phyloP scores from a whole-genome alignment of 1,140 invertebrate species.

The Anastatus disparis region DNA sequence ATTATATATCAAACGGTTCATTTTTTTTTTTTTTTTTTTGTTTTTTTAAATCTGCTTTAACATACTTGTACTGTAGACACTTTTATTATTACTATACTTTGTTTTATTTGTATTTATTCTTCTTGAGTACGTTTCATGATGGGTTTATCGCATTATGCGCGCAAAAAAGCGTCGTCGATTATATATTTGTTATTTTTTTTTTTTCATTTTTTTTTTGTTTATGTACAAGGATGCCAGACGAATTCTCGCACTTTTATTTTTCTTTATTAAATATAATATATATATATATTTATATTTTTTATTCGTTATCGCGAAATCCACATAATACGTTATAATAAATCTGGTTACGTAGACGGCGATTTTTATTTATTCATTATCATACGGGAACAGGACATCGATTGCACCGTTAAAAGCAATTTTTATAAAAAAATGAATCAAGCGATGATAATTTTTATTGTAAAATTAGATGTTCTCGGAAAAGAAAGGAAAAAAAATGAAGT shows the following conservation, averaged over 20 bases:
- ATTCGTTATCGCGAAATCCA: constrained; percentile 14
- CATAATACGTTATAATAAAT: constrained; percentile 26
- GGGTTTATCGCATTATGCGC: constrained; percentile 27
- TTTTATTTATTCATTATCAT: too few relatives aligned
- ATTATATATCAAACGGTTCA: constrained; percentile 2
- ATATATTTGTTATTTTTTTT: too few relatives aligned
- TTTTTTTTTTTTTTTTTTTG: constrained; percentile 7
- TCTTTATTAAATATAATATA: constrained; percentile 11
- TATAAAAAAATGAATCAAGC: too few relatives aligned
- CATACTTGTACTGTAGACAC: constrained; percentile 18
- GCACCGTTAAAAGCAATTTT: too few relatives aligned
- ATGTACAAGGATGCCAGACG: constrained; percentile 27
- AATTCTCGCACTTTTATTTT: constrained; percentile 5
- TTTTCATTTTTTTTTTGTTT: too few relatives aligned
- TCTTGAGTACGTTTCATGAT: constrained; percentile 32
- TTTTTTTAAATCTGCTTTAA: constrained; percentile 15
- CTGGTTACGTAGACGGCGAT: constrained; percentile 9
- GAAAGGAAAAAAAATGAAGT: too few relatives aligned
- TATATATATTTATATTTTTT: constrained; percentile 29
- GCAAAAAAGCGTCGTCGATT: constrained; percentile 33
- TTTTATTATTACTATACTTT: constrained; percentile 13
- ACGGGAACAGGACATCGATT: too few relatives aligned
- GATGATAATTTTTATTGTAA: too few relatives aligned
- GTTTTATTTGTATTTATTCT: too few relatives aligned
- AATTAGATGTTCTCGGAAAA: too few relatives aligned